Base-by-base conservation (phyloP, 2,113 vertebrate species). In the Telmatochromis sp. region DNA sequence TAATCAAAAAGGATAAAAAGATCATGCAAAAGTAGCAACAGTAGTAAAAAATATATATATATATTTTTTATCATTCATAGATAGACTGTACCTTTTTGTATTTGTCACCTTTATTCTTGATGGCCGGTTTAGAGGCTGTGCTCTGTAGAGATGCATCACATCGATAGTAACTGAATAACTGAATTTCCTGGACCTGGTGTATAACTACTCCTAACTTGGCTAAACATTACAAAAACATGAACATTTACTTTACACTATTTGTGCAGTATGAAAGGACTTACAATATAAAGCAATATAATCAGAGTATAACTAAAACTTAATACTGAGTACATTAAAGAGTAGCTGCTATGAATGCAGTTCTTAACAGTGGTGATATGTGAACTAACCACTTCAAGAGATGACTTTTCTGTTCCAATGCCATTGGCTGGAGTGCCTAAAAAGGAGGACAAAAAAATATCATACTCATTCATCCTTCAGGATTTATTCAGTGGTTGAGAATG, bases 371-470 rank as follows among this genome's bases (percentile, higher is more conserved):
- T 83, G 89, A 95, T 95, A 85, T 91, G 37, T 84, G 96, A 96
- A 58, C 84, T 95, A 13, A 87, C 93, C 95, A 97, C 96, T 92
- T 97, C 91, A 88, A 97, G 91, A 63, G 97, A 95, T 51, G 94
- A 92, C 89, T 97, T 98, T 87, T 87, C 80, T 93, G 95, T 19
- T 28, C 26, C 26, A 51, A 7, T 97, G 42, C 55, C 55, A 90
- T 10, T 93, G 57, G 37, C 58, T 89, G 94, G 89, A 83, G 95
- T 87, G 87, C 95, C 96, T 97, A 92, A 35, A 82, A 51, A 17
- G 17, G 17, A 85, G 10, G 4, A 26, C 37, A 45, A 87, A 10
- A 10, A 80, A 13, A 28, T 45, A 26, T 15, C n/a, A 35, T 6
- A 68, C 63, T 68, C 3, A 68, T 21, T 21, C 60, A 37, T 21